phyloP scores from a whole-genome alignment of 2,797 vertebrate genomes.

The Australoheros facetus region DNA sequence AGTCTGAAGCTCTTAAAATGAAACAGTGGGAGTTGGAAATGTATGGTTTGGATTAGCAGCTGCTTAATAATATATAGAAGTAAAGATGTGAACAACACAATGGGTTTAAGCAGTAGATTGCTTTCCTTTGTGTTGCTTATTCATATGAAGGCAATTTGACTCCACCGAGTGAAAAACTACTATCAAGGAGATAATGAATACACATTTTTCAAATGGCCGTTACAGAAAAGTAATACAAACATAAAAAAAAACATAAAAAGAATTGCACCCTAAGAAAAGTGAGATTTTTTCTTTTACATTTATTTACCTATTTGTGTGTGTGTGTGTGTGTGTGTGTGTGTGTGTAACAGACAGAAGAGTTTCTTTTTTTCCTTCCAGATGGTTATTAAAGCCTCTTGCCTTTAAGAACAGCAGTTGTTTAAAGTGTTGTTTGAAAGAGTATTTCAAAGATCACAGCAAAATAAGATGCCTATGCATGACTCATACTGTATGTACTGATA shows the following conservation, averaged over 20 bases:
- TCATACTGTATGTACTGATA: not conserved
- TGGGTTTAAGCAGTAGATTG: not conserved
- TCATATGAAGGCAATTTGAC: not conserved
- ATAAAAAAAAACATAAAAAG: not conserved
- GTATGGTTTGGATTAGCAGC: conserved; percentile 15
- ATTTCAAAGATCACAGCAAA: not conserved
- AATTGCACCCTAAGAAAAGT: not conserved
- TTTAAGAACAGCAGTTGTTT: not conserved
- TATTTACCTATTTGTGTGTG: not conserved
- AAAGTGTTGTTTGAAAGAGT: not conserved
- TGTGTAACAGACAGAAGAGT: not conserved
- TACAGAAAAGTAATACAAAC: not conserved
- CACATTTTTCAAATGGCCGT: not conserved
- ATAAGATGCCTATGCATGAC: not conserved
- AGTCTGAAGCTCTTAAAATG: not conserved
- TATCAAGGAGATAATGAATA: not conserved
- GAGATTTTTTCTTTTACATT: not conserved
- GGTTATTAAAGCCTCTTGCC: not conserved
- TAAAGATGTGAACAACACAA: not conserved
- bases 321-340: not conserved
- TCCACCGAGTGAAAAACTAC: not conserved
- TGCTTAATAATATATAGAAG: not conserved
- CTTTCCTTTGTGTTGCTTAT: not conserved
- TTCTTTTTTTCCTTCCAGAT: not conserved
- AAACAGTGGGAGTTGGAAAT: conserved; percentile 6